These are phyloP conservation scores for Galago senegalensis DNA, from an alignment of 2,797 vertebrate species.

Conservation along the genomic window DNA sequence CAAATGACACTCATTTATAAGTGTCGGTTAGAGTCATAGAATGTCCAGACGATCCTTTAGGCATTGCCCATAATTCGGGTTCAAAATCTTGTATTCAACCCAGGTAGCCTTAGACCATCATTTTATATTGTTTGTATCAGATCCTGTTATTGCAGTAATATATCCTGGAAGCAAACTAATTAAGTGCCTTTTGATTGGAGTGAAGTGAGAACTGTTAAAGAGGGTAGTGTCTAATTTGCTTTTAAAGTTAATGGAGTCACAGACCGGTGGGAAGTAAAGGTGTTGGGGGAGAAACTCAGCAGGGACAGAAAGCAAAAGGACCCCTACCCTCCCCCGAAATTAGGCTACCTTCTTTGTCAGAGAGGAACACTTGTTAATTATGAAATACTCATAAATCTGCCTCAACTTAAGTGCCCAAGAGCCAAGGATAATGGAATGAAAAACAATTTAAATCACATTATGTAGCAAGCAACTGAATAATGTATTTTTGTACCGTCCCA, in stretches of 20 bases:
- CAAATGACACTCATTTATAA: background rate
- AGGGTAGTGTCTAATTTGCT: conserved; percentile 85
- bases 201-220: conserved; percentile 86
- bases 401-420: conserved; percentile 78
- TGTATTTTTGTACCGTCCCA: conserved; percentile 78
- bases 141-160: conserved; percentile 80
- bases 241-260: conserved; percentile 86
- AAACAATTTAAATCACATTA: conserved; percentile 84
- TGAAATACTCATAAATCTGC: conserved; percentile 82
- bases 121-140: conserved; percentile 82
- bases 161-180: conserved; percentile 86
- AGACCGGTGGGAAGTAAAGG: conserved; percentile 84
- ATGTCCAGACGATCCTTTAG: background rate
- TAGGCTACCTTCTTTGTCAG: conserved; percentile 65
- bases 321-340: conserved; percentile 59
- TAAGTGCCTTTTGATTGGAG: conserved; percentile 88
- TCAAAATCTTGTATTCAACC: conserved; percentile 53
- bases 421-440: conserved; percentile 79
- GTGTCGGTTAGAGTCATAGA: background rate
- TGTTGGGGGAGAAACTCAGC: conserved; percentile 78
- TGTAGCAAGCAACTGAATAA: conserved; percentile 84
- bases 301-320: conserved; percentile 71
- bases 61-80: conserved; percentile 59
- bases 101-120: conserved; percentile 47
- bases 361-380: conserved; percentile 81